Evolutionary conservation across 2,797 vertebrate species (phyloP), one percentile per base, ranked within the genome.

Genomic region (Pseudochaenichthys georgianus): DNA sequence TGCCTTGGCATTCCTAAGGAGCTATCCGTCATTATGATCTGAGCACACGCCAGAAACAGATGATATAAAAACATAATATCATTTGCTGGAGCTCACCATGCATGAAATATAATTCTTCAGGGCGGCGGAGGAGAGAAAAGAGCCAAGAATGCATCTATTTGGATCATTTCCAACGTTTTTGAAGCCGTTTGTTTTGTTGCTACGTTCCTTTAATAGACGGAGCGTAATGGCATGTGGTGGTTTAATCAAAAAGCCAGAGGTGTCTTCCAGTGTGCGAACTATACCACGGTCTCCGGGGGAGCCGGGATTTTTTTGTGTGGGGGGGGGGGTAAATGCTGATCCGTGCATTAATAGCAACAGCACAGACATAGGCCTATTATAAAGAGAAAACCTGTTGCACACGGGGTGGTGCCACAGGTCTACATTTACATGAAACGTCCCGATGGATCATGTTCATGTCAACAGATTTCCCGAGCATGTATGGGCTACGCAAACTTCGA

Each of bases 1-100:
- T 31, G 84, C 64, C 67, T 82, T 82, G 74, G 77, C 85, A 83
- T 89, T 88, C 81, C 75, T 85, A 77, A 89, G 86, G 83, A 88
- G 79, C 78, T 72, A 91, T 92, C 89, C 15, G 58, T 94, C 92
- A 92, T 88, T 87, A 82, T 87, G 76, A 93, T 92, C 89, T 64
- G 80, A 85, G 75, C 85, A 86, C 72, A 78, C 7, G 61, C 78
- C 87, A 87, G 74, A 84, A 92, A 88, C 74, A 83, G 85, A 90
- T 87, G 87, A 88, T 89, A 89, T 83, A 85, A 78, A 90, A 92
- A 90, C 89, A 89, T 87, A 87, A 92, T 87, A 90, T 86, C 60
- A 90, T 91, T 89, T 88, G 81, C 88, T 69, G 59, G 60, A 64
- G 73, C 75, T 86, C 70, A 82, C 85, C 83, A 83, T 88, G 89